Percentiles rank a stretch among this genome's conserved stretches.
Evolutionary conservation across 1,140 invertebrate species (phyloP).

Genomic region (Muscidifurax raptorellus): DNA sequence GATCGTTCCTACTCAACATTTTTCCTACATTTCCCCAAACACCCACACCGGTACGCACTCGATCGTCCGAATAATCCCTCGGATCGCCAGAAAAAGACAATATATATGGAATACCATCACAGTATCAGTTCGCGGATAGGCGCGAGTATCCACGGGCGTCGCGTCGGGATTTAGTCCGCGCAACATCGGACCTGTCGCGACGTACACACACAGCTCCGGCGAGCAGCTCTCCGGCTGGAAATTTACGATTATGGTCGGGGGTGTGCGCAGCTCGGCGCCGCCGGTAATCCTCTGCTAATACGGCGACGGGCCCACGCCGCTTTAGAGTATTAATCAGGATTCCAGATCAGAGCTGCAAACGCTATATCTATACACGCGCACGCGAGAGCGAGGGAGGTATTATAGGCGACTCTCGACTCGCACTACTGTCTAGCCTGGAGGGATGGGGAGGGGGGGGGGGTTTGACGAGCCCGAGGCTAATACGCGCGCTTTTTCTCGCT

Average conservation of each 20-base stretch:
- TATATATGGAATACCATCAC: too few relatives aligned
- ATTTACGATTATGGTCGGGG: slow-evolving; percentile 24
- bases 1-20: too few relatives aligned
- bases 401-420: not conserved
- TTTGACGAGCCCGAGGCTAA: not conserved
- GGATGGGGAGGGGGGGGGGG: not conserved
- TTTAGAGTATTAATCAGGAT: slow-evolving; percentile 47
- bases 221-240: not conserved
- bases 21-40: too few relatives aligned
- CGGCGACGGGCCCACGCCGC: not conserved
- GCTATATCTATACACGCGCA: not conserved
- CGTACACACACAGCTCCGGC: too few relatives aligned
- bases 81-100: too few relatives aligned
- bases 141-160: not conserved
- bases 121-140: not conserved
- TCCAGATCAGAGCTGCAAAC: slow-evolving; percentile 18
- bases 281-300: slow-evolving; percentile 44
- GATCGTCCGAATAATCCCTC: too few relatives aligned
- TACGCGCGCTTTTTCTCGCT: not conserved
- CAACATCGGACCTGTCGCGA: not conserved
- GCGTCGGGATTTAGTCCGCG: not conserved
- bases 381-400: not conserved
- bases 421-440: not conserved
- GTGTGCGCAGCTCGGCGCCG: not conserved
- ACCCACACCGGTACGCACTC: too few relatives aligned